phyloP scores from a whole-genome alignment of 2,113 vertebrate species.

The Alligator sinensis region DNA sequence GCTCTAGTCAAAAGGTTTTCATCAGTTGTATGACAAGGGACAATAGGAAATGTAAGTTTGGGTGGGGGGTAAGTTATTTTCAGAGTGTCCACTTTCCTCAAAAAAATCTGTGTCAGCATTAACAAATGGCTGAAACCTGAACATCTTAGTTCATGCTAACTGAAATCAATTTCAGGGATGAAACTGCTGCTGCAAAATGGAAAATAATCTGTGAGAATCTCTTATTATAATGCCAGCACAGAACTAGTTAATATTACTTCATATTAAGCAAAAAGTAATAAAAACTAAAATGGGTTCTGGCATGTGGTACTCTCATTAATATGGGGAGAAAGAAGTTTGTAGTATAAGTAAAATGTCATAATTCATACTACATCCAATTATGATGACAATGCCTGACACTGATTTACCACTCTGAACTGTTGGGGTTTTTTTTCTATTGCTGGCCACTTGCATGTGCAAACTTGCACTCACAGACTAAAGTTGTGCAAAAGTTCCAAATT shows the following conservation, averaged over 20 bases:
- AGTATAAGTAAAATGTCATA: neutral
- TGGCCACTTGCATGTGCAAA: neutral
- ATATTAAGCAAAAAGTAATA: no score
- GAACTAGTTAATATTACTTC: no score
- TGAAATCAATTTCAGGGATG: neutral
- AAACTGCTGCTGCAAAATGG: neutral
- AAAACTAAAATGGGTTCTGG: no score
- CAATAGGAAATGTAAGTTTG: neutral
- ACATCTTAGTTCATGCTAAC: neutral
- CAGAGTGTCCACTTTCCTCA: neutral
- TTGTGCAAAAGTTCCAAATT: neutral
- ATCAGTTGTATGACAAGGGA: no score
- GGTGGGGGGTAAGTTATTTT: neutral
- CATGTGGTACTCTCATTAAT: no score
- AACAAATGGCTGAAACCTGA: no score
- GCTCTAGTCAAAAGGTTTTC: neutral
- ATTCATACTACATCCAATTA: neutral
- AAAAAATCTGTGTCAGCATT: no score
- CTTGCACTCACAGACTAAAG: neutral
- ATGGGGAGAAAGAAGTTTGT: neutral
- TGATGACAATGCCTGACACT: neutral
- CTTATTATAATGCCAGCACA: no score
- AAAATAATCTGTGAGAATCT: no score
- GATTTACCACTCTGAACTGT: neutral
- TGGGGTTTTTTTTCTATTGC: rapidly evolving